phyloP scores from a whole-genome alignment of 2,113 vertebrate genomes.

The Turnix velox region DNA sequence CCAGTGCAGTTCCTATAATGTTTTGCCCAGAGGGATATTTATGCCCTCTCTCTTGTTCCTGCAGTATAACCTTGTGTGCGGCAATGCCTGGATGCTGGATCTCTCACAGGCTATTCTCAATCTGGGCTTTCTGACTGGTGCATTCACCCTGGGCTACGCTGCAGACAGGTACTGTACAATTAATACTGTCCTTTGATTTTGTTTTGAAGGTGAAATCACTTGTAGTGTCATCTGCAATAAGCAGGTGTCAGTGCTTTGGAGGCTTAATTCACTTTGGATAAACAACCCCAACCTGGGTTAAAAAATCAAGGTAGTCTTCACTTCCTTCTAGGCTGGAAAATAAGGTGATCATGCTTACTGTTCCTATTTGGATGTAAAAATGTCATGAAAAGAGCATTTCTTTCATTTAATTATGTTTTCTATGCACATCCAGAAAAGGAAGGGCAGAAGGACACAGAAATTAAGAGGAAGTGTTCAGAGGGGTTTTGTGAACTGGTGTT shows the following conservation, averaged over 20 bases:
- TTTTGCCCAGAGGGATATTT: neutral
- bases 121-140: conserved; percentile 87
- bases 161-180: conserved; percentile 84
- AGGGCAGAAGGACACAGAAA: neutral
- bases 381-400: neutral
- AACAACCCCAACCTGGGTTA: neutral
- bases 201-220: neutral
- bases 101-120: conserved; percentile 88
- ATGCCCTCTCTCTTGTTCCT: conserved; percentile 5
- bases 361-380: neutral
- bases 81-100: conserved; percentile 86
- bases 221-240: neutral
- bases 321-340: neutral
- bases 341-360: accelerated
- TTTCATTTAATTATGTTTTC: neutral
- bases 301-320: neutral
- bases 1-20: neutral
- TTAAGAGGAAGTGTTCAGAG: neutral
- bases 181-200: neutral
- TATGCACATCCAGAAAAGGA: neutral
- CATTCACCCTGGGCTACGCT: conserved; percentile 86
- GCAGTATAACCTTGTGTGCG: conserved; percentile 93
- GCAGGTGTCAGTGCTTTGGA: neutral
- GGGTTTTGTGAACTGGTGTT: neutral
- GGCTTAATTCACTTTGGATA: neutral